Evolutionary conservation across 1,140 invertebrate genomes (phyloP).

Genomic region (Halesus radiatus): DNA sequence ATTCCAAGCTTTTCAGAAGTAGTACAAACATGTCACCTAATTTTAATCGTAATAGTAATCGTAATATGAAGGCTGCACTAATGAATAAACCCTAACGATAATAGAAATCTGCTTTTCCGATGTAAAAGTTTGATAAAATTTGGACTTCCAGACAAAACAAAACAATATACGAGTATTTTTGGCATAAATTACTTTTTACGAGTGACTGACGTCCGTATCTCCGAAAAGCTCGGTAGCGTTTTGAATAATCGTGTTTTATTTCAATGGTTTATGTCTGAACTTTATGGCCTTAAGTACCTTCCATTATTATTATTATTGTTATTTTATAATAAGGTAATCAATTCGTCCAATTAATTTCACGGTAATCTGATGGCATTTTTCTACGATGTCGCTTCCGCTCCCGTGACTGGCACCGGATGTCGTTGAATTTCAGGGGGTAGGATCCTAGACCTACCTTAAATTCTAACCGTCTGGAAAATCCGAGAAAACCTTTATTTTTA

Average conservation of each 20-base stretch:
- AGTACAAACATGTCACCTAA: too few relatives aligned
- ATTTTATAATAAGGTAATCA: conserved; percentile 9
- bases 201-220: neutral
- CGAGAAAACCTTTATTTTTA: too few relatives aligned
- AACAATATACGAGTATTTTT: neutral
- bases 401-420: conserved; percentile 27
- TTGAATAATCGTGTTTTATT: neutral
- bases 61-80: too few relatives aligned
- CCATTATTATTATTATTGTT: neutral
- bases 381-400: neutral
- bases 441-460: too few relatives aligned
- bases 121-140: neutral
- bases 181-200: neutral
- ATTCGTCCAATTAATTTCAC: conserved; percentile 27
- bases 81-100: too few relatives aligned
- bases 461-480: too few relatives aligned
- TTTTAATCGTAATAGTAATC: too few relatives aligned
- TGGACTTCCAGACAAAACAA: neutral
- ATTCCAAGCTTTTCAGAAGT: too few relatives aligned
- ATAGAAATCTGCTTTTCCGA: too few relatives aligned
- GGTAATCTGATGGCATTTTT: conserved; percentile 29
- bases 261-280: neutral
- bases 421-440: neutral
- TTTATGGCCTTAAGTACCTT: neutral
- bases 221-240: neutral